These are phyloP conservation scores for Berghia stephanieae DNA, from an alignment of 1,140 invertebrate genomes.

Conservation along the genomic window DNA sequence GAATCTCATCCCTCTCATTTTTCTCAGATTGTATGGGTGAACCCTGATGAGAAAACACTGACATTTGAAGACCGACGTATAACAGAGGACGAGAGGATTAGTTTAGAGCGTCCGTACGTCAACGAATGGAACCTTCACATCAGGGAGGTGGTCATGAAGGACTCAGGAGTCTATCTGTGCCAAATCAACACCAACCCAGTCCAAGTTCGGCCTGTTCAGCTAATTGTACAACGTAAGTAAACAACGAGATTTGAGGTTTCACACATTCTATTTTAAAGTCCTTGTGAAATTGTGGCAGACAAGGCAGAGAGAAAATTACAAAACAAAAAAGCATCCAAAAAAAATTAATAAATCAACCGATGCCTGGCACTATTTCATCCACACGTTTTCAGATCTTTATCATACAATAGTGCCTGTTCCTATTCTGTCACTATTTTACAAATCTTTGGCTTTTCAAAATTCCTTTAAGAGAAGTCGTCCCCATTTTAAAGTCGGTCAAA, in stretches of 20 bases:
- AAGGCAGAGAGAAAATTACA: not conserved
- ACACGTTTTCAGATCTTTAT: not conserved
- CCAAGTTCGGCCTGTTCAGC: slow-evolving; percentile 44
- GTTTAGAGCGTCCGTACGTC: slow-evolving; percentile 54
- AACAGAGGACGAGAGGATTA: slow-evolving; percentile 57
- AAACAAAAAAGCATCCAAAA: not conserved
- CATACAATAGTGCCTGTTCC: no score
- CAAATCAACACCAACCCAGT: slow-evolving; percentile 61
- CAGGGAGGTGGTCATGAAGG: slow-evolving; percentile 46
- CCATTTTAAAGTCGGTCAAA: no score
- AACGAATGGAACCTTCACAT: slow-evolving; percentile 63
- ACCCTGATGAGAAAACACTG: slow-evolving; percentile 45
- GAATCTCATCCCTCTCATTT: no score
- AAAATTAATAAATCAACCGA: not conserved
- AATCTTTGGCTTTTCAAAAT: no score
- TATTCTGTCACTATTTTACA: no score
- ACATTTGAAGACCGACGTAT: slow-evolving; percentile 53
- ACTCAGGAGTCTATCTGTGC: slow-evolving; percentile 58
- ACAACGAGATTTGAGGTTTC: not conserved
- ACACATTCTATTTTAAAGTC: not conserved
- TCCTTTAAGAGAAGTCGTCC: no score
- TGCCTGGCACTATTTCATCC: not conserved
- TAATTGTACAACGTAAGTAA: slow-evolving; percentile 51
- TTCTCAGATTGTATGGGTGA: slow-evolving; percentile 60
- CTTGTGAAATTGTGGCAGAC: not conserved